Base-by-base conservation (phyloP, 2,113 vertebrate species). In the Corythoichthys haematopterus region DNA sequence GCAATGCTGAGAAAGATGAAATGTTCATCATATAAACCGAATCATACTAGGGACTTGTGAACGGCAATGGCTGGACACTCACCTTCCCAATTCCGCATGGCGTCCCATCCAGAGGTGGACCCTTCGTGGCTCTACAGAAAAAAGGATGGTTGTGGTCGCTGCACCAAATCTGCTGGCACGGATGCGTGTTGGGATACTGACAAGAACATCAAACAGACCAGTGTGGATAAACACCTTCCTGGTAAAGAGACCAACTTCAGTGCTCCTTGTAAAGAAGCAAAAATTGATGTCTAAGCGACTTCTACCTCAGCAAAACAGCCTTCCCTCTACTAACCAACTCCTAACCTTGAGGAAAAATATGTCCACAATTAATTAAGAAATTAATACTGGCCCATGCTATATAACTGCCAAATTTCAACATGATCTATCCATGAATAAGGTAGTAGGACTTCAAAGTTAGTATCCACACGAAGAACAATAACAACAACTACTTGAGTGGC, bases 61-160 rank as follows among this genome's bases (percentile, higher is more conserved):
- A 16, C 37, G 60, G 16, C n/a, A 28, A 28, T 28, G 3, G 6
- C 4, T 4, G 52, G 46, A 59, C 50, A 1, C 80, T 75, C 82
- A 98, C 96, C 94, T 95, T 95, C 48, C 95, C 97, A 4, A 92
- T 88, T 0, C 92, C 95, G 66, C 97, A 99, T 88, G 93, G 94
- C 40, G 97, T 99, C 63, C 97, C 97, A 0, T 99, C 96, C n/a
- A 99, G 87, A 0, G 97, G 95, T 1, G 97, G 96, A 1, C 96
- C 95, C 80, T 99, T 99, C 89, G 96, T 98, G 47, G 96, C 97
- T 86, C 95, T 97, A 80, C 97, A 99, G 89, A 94, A 98, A 80
- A 97, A 96, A 3, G 96, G 97, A 77, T 98, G 97, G 85, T 94
- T 93, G 0, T 95, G 94, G 68, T 98, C 94, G 70, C 95, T 97